phyloP scores from a whole-genome alignment of 2,797 vertebrate species.

The Mastacembelus armatus region DNA sequence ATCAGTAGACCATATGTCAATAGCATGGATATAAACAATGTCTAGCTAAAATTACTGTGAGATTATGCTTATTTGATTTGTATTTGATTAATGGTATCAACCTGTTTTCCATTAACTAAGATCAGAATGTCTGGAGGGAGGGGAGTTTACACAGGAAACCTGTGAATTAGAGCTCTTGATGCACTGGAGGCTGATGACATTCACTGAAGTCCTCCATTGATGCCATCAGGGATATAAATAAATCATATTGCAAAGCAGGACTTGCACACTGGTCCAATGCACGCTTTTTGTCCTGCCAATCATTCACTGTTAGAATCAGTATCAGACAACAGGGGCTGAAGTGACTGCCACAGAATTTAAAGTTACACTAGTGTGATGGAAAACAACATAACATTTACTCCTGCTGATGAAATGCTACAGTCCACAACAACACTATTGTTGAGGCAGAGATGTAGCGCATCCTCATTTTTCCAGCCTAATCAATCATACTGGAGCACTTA shows the following conservation, averaged over 20 bases:
- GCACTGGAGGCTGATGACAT: conserved; percentile 71
- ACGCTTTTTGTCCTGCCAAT: conserved; percentile 69
- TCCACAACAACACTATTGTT: conserved; percentile 30
- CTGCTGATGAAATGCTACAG: conserved; percentile 36
- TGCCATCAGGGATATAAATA: conserved; percentile 73
- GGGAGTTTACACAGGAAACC: conserved; percentile 73
- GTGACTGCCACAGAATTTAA: conserved; percentile 43
- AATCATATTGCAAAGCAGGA: conserved; percentile 74
- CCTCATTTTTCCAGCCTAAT: conserved; percentile 38
- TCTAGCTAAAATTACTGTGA: conserved; percentile 29
- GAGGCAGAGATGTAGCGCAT: conserved; percentile 30
- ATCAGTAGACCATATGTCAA: conserved; percentile 49
- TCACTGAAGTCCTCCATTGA: conserved; percentile 69
- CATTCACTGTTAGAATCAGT: conserved; percentile 70
- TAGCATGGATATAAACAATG: conserved; percentile 46
- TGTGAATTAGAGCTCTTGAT: conserved; percentile 73
- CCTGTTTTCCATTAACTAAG: conserved; percentile 54
- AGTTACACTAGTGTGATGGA: conserved; percentile 42
- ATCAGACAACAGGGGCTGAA: conserved; percentile 58
- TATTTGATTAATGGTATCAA: conserved; percentile 58
- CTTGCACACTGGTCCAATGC: conserved; percentile 68
- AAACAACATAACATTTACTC: conserved; percentile 46
- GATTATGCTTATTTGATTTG: conserved; percentile 65
- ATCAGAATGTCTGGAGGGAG: conserved; percentile 31
- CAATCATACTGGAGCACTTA: conserved; percentile 66